A percentile compares a stretch with the other conserved stretches of the same genome.
Evolutionary conservation across 2,888 invertebrate genomes (phyloP).

Genomic region (Callinectes sapidus): DNA sequence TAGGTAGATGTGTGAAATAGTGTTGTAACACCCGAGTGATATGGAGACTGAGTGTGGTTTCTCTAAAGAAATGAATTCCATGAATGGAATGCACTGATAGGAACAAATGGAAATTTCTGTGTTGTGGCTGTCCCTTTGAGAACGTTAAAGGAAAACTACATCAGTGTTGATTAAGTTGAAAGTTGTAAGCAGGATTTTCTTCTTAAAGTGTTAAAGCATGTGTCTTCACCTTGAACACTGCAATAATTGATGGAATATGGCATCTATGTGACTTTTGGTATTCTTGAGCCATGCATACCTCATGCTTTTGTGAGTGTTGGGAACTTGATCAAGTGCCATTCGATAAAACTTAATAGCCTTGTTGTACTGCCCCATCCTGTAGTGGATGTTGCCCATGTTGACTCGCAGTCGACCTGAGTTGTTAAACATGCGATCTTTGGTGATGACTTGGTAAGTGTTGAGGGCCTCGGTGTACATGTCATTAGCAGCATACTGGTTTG

Average conservation of each 20-base stretch:
- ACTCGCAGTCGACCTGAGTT: conserved; percentile 95
- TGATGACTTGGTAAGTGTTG: conserved; percentile 87
- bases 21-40: too few relatives aligned
- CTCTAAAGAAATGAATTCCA: too few relatives aligned
- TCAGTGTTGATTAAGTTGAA: background rate
- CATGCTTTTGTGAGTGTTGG: conserved; percentile 93
- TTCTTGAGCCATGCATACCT: conserved; percentile 79
- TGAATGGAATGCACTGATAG: too few relatives aligned
- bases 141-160: background rate
- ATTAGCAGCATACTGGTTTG: conserved; percentile 94
- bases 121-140: too few relatives aligned
- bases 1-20: too few relatives aligned
- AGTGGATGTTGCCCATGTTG: conserved; percentile 99
- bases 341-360: conserved; percentile 98
- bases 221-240: background rate
- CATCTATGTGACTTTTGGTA: background rate
- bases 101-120: too few relatives aligned
- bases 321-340: conserved; percentile 97
- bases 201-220: background rate
- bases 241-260: background rate
- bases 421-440: conserved; percentile 92
- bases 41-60: too few relatives aligned
- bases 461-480: conserved; percentile 97
- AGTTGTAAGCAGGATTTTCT: background rate
- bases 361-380: conserved; percentile 92